Evolutionary conservation across 1,140 invertebrate species (phyloP), one percentile per base, ranked within the genome.

Genomic region (Neuroterus valhalla): DNA sequence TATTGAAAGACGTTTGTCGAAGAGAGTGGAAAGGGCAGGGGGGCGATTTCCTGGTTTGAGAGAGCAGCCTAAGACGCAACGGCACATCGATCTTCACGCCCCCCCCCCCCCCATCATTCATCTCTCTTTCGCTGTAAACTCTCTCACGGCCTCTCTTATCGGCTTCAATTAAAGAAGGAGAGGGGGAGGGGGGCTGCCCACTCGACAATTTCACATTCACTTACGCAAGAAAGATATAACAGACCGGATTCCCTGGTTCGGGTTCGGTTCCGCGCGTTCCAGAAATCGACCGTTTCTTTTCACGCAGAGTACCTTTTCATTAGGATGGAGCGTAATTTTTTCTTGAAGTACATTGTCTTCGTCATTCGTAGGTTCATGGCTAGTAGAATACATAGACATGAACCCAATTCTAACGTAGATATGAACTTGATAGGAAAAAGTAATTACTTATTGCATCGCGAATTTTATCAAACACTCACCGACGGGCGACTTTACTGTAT

Each of bases 71-170:
- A 50, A 42, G 76, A 79, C 78, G 78, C 77, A 82, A 82, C 80
- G 82, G 82, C 82, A 82, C 78, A 84, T 84, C 82, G 80, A 82
- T 80, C 82, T 82, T 84, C 82, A 79, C 78, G 78, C 81, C 52
- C 31, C 69, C 31, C 52, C 17, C 21, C 72, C 44, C 14, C 31
- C 52, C 55, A 38, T 66, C 19, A 19, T 46, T 46, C 23, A 71
- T 77, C 69, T 77, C 70, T 55, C 44, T 12, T 19, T 6, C 31
- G 66, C 14, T 14, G 10, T 31, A 3, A 23, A 46, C 44, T 23
- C 38, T 45, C 21, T 55, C 21, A 23, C 4, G 8, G 17, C 12
- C 48, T 55, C 52, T 26, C 52, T 31, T 21, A 55, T 45, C 43
- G 21, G 21, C 68, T 46, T 6, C 52, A n/a, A n/a, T 55, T 2